Base-by-base conservation (phyloP, 1,140 invertebrate species). In the Sarcophaga peregrina region DNA sequence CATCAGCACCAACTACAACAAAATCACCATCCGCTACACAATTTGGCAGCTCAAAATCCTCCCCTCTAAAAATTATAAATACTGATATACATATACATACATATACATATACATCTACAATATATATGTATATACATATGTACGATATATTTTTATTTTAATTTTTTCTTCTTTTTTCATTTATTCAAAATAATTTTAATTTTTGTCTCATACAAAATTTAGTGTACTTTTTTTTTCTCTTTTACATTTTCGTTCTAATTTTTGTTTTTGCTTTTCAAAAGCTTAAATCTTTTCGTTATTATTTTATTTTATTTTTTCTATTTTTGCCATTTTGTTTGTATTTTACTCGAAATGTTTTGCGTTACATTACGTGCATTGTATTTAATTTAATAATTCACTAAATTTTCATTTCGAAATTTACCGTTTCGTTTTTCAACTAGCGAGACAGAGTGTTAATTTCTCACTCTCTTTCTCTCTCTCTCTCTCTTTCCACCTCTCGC, bases 21-120 rank as follows among this genome's bases (percentile, higher is more conserved):
- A 54, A 25, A 17, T 58, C 75, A 78, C 7, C 75, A 78, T 50
- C 75, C 47, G n/a, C 75, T 78, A 50, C 75, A 78, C 17, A 48
- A 78, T 25, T 50, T 78, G 25, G 75, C 75, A 52, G 47, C 47
- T 50, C 75, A 78, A 78, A 78, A 78, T 52, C 75, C 75, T 52
- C 75, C 75, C 75, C 75, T 50, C 47, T 20, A 52, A 78, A 48
- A 78, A 20, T 78, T 78, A 78, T 20, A 74, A 74, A 37, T 37
- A 37, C 25, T 1, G 62, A 25, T 72, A 9, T 72, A 72, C 37
- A 72, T 72, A 25, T 25, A 62, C 20, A 62, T 17, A 11, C 58
- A 25, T 72, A 9, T 72, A 72, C 37, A 72, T 72, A 25, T 25
- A 62, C 20, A 62, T 17, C 58, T 62, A 62, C 58, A n/a, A n/a